A percentile compares a stretch with the other conserved stretches of the same genome.
phyloP scores from a whole-genome alignment of 2,888 invertebrate species.

The Hedychridium roseum region DNA sequence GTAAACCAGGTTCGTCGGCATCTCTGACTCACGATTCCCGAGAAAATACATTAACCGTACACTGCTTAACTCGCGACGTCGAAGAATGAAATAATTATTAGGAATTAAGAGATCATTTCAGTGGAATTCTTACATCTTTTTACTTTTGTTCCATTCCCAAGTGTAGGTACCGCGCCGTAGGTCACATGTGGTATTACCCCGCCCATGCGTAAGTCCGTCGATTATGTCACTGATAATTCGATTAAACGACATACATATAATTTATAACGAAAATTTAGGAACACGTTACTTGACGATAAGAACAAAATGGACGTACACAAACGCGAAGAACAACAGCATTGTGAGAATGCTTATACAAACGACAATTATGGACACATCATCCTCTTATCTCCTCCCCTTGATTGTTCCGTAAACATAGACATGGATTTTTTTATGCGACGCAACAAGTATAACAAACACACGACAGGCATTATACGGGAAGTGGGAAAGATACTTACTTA shows the following conservation, averaged over 20 bases:
- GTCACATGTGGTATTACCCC: no score
- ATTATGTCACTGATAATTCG: no score
- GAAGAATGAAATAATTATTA: neutral
- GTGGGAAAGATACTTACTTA: slow-evolving; percentile 44
- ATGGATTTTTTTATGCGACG: neutral
- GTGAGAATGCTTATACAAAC: neutral
- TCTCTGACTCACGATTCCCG: neutral
- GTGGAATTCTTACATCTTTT: neutral
- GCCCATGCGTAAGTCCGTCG: no score
- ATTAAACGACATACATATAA: no score
- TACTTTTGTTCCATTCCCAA: neutral
- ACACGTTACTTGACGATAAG: slow-evolving; percentile 2
- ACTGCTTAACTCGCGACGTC: neutral
- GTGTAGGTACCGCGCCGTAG: neutral
- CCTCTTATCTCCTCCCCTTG: no score
- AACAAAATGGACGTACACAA: no score
- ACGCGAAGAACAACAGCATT: neutral
- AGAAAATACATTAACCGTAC: neutral
- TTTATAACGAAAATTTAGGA: slow-evolving; percentile 14
- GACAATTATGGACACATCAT: no score
- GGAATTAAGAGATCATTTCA: neutral
- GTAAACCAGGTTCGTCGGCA: neutral
- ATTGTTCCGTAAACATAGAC: no score
- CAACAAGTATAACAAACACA: neutral
- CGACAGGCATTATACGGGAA: slow-evolving; percentile 1